Percentiles rank a stretch among this genome's conserved stretches.
These are phyloP conservation scores for Emys orbicularis DNA, from an alignment of 2,797 vertebrate species.

Conservation along the genomic window DNA sequence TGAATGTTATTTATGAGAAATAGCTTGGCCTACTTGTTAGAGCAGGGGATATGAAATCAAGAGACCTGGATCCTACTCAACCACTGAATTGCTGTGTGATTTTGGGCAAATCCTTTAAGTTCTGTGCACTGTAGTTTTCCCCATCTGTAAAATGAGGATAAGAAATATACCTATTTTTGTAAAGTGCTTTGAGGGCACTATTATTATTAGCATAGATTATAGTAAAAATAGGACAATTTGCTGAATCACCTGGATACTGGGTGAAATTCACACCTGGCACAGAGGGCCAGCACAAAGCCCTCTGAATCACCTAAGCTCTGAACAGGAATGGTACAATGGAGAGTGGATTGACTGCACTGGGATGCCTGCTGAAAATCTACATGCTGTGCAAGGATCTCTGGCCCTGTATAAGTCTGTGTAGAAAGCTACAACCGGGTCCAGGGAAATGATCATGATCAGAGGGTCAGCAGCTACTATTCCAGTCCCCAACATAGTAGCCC, in stretches of 20 bases:
- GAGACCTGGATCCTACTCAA: neutral
- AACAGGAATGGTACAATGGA: neutral
- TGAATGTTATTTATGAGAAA: neutral
- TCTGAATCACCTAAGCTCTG: neutral
- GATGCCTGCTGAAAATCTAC: neutral
- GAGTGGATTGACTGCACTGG: neutral
- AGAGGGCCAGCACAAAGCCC: neutral
- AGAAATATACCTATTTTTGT: neutral
- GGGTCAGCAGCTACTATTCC: neutral
- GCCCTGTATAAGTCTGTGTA: neutral
- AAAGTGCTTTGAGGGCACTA: neutral
- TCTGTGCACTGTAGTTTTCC: neutral
- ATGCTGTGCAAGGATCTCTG: neutral
- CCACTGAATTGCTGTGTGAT: neutral
- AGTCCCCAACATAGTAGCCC: neutral
- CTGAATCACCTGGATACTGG: fast-evolving
- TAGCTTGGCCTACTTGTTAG: neutral
- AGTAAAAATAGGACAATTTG: neutral
- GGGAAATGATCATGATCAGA: neutral
- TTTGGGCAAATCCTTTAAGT: neutral
- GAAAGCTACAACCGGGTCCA: neutral
- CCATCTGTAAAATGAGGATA: neutral
- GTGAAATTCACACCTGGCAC: neutral
- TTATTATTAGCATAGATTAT: neutral
- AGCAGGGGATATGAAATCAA: neutral